Percentiles rank a stretch among this genome's conserved stretches.
These are phyloP conservation scores for Sycon ciliatum DNA, from an alignment of 37 sponge, comb jelly and placozoan genomes.

Conservation along the genomic window DNA sequence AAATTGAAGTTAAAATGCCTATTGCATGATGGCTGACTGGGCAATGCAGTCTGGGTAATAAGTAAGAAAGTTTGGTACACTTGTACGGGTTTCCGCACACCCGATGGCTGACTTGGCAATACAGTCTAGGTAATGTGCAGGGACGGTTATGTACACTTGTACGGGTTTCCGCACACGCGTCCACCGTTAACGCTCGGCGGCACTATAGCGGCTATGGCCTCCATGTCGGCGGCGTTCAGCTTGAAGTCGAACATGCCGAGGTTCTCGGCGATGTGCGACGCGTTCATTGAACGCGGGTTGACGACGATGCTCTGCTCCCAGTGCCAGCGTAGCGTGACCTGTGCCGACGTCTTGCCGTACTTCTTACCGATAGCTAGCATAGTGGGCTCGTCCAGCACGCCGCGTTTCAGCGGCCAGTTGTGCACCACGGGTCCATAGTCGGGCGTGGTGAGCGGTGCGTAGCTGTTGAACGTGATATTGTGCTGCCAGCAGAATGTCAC, in stretches of 20 bases:
- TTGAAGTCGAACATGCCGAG: neutral
- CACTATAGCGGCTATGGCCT: neutral
- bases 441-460: neutral
- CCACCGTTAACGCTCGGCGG: neutral
- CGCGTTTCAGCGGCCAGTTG: neutral
- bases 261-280: constrained; percentile 2
- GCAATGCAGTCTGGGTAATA: too few relatives aligned
- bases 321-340: constrained; percentile 1
- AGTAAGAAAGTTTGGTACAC: too few relatives aligned
- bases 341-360: neutral
- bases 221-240: neutral
- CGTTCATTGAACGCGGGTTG: constrained; percentile 6
- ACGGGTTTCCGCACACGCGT: constrained; percentile 18
- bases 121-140: too few relatives aligned
- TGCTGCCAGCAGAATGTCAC: neutral
- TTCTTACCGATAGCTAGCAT: neutral
- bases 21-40: too few relatives aligned
- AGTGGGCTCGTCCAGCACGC: neutral
- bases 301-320: constrained; percentile 15
- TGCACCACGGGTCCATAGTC: constrained; percentile 9
- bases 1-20: too few relatives aligned
- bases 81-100: too few relatives aligned
- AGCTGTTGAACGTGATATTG: constrained; percentile 16
- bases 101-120: too few relatives aligned
- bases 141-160: too few relatives aligned